Evolutionary conservation across 1,140 invertebrate genomes (phyloP), one percentile per base, ranked within the genome.

Genomic region (Achatina immaculata): DNA sequence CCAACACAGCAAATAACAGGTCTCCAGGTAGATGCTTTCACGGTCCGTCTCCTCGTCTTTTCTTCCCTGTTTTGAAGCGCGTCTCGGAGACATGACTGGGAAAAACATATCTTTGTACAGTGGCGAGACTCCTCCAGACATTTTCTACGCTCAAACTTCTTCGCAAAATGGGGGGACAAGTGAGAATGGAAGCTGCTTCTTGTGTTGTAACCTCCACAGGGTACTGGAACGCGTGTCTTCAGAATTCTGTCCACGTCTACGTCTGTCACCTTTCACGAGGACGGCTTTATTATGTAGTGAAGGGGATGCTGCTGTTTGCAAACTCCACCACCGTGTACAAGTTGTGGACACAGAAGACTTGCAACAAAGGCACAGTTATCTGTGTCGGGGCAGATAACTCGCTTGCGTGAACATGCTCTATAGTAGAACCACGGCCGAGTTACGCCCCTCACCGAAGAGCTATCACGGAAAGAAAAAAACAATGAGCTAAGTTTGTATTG

Each of bases 241-340:
- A 4, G 11, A 71, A 40, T 42, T 45, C 21, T 71, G 34, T 68
- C 68, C 19, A 38, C 24, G 21, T 71, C 38, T 71, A 71, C 38
- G 42, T 71, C 7, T 42, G 6, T 40, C 42, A 28, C 24, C 40
- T 42, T 14, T 42, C n/a, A 40, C 42, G 40, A 45, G 42, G 16
- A 4, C 42, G 24, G 38, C 21, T 71, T 71, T 45, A 24, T 71
- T 71, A 40, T 34, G 40, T 42, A 24, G 68, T 31, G 19, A 40
- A 40, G 38, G 24, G 24, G 68, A 71, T 19, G 38, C 19, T 42
- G 40, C 38, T 71, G 68, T 71, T 71, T 71, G 68, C 68, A 71
- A 71, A 71, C 68, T 71, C 68, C 68, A 71, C 24, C 40, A 71
- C 24, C 2, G 68, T 71, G 68, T 71, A 71, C 68, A 71, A 71